phyloP scores from a whole-genome alignment of 2,113 vertebrate genomes.

The Stigmatopora nigra region DNA sequence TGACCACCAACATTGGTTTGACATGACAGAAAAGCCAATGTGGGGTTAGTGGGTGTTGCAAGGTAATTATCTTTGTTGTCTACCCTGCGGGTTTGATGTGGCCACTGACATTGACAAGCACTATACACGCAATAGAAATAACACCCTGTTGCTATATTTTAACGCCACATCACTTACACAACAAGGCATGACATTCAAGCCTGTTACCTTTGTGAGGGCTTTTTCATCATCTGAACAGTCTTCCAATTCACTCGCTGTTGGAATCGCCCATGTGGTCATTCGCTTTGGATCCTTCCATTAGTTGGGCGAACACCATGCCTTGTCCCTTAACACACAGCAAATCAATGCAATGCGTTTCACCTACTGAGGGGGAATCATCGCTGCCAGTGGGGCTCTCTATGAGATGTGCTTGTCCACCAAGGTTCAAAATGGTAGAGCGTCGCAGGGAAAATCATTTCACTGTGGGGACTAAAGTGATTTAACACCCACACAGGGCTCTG shows the following conservation, averaged over 20 bases:
- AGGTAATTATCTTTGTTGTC: background rate
- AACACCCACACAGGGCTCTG: background rate
- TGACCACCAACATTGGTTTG: background rate
- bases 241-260: conserved; percentile 37
- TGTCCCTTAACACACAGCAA: conserved; percentile 38
- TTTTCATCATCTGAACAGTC: conserved; percentile 28
- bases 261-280: conserved; percentile 24
- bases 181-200: conserved; percentile 13
- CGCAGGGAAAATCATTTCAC: conserved; percentile 10
- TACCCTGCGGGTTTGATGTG: background rate
- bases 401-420: conserved; percentile 32
- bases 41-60: background rate
- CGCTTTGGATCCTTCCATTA: conserved; percentile 34
- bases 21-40: background rate
- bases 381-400: conserved; percentile 28
- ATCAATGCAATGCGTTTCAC: conserved; percentile 46
- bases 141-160: conserved; percentile 5
- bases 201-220: background rate
- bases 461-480: conserved; percentile 12
- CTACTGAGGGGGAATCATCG: conserved; percentile 46
- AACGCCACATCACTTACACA: background rate
- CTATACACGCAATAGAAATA: background rate
- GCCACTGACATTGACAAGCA: background rate
- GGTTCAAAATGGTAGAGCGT: conserved; percentile 25
- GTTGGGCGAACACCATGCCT: conserved; percentile 20